Evolutionary conservation across 2,797 vertebrate species (phyloP).

Genomic region (Xenopus petersii): DNA sequence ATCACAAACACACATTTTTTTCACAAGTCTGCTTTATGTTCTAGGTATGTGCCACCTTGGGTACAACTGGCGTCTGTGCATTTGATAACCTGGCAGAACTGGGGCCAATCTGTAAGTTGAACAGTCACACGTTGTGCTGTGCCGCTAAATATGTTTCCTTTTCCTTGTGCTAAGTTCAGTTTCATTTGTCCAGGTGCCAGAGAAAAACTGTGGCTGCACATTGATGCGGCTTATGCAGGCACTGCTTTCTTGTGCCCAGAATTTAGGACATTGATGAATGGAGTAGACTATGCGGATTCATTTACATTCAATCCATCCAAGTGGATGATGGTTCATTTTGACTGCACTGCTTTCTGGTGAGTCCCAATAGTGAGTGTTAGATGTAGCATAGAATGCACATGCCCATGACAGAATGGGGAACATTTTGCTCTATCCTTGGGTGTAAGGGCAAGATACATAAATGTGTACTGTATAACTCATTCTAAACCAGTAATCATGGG

Average conservation of each 20-base stretch:
- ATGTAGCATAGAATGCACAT: too few relatives aligned
- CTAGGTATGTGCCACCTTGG: constrained; percentile 89
- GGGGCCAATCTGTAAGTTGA: constrained; percentile 82
- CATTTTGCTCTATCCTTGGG: too few relatives aligned
- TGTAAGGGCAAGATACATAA: too few relatives aligned
- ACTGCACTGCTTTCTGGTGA: constrained; percentile 96
- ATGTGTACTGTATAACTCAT: too few relatives aligned
- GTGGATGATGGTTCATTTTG: constrained; percentile 99
- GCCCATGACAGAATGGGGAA: too few relatives aligned
- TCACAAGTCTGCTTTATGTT: constrained; percentile 24
- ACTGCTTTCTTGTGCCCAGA: constrained; percentile 93
- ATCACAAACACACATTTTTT: too few relatives aligned
- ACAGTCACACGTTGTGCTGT: not conserved
- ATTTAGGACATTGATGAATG: constrained; percentile 78
- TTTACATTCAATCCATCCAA: constrained; percentile 96
- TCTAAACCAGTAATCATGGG: too few relatives aligned
- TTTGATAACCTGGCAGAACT: constrained; percentile 88
- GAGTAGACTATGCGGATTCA: constrained; percentile 83
- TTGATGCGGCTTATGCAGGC: constrained; percentile 93
- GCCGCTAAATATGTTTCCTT: not conserved
- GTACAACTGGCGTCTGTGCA: constrained; percentile 91
- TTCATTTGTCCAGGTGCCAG: constrained; percentile 68
- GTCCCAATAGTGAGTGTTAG: constrained; percentile 32
- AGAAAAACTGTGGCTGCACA: constrained; percentile 89
- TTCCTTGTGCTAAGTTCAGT: not conserved